phyloP scores from a whole-genome alignment of 2,888 invertebrate genomes.

The Rhingia campestris region DNA sequence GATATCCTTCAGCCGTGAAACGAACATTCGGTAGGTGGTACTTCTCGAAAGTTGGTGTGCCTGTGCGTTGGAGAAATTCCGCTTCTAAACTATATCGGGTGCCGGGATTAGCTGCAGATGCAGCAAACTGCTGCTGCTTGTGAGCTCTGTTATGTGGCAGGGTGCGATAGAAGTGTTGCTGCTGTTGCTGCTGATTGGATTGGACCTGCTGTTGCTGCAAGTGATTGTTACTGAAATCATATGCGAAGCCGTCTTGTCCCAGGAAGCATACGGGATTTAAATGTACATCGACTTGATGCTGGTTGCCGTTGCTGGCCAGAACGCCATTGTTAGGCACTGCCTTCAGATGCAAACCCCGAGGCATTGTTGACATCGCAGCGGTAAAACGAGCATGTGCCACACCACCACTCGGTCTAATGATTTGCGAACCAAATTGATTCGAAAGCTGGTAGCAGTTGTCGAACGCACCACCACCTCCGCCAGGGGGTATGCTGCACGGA shows the following conservation, averaged over 20 bases:
- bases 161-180: conserved; percentile 88
- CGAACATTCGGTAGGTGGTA: conserved; percentile 85
- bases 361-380: conserved; percentile 84
- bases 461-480: conserved; percentile 74
- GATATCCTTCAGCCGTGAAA: conserved; percentile 92
- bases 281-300: conserved; percentile 89
- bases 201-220: conserved; percentile 78
- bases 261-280: conserved; percentile 90
- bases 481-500: conserved; percentile 77
- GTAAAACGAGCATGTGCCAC: conserved; percentile 78
- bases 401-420: conserved; percentile 77
- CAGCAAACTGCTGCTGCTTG: conserved; percentile 78
- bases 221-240: conserved; percentile 82
- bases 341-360: conserved; percentile 83
- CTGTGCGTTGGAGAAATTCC: conserved; percentile 85
- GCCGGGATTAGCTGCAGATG: conserved; percentile 84
- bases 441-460: conserved; percentile 82
- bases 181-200: conserved; percentile 76
- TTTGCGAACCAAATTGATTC: conserved; percentile 85
- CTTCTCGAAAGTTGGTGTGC: conserved; percentile 84
- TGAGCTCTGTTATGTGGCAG: conserved; percentile 88
- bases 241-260: conserved; percentile 90
- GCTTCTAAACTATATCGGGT: conserved; percentile 86
- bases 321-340: conserved; percentile 77
- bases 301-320: conserved; percentile 77